A percentile compares a stretch with the other conserved stretches of the same genome.
phyloP scores from a whole-genome alignment of 2,797 vertebrate species.

The Platyrinchus mystaceus region DNA sequence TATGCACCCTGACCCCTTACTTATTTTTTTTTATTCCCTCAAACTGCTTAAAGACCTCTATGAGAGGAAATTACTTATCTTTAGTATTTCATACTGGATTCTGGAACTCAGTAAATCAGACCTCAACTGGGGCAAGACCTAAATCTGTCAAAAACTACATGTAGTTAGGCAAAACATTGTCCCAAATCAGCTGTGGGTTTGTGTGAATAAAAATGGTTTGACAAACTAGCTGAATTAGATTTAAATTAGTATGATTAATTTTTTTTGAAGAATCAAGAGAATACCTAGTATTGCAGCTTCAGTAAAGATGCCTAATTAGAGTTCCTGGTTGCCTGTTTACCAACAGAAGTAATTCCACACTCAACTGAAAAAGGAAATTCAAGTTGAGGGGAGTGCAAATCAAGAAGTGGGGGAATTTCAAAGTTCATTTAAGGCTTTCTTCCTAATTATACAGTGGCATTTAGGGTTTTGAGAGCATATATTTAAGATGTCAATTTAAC shows the following conservation, averaged over 20 bases:
- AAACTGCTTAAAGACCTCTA: neutral
- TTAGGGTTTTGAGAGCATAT: neutral
- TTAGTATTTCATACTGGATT: neutral
- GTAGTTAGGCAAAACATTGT: neutral
- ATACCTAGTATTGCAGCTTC: neutral
- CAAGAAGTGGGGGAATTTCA: neutral
- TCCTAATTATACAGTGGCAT: slow-evolving; percentile 12
- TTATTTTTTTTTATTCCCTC: neutral
- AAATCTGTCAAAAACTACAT: neutral
- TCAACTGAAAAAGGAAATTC: neutral
- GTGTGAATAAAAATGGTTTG: neutral
- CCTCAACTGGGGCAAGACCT: neutral
- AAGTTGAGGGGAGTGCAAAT: neutral
- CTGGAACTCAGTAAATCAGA: neutral
- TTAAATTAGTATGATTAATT: neutral
- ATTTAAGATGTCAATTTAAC: slow-evolving; percentile 31
- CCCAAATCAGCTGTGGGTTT: neutral
- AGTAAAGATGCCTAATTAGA: neutral
- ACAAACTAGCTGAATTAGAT: neutral
- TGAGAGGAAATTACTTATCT: neutral
- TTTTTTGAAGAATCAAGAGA: neutral
- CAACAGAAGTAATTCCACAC: neutral
- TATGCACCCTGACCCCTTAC: rapidly evolving
- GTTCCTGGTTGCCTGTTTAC: slow-evolving; percentile 3
- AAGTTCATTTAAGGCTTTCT: neutral